Evolutionary conservation across 1,140 invertebrate genomes (phyloP).

Genomic region (Drosophila burlai): DNA sequence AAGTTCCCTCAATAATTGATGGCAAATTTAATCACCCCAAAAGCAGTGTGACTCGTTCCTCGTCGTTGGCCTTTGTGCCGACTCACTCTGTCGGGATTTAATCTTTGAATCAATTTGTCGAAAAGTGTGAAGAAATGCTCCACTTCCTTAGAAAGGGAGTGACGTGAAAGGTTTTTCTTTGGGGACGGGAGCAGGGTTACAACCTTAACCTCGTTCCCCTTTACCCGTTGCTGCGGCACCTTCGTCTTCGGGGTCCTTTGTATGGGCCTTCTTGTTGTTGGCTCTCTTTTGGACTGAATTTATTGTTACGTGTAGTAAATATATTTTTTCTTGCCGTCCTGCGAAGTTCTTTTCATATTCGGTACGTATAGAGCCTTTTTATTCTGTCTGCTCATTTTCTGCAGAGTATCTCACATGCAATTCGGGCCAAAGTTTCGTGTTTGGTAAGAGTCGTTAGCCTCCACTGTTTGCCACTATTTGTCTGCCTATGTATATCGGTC

Average conservation of each 20-base stretch:
- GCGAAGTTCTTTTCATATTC: conserved; percentile 34
- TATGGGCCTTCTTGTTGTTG: conserved; percentile 53
- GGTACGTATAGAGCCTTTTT: conserved; percentile 2
- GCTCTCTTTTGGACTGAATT: conserved; percentile 61
- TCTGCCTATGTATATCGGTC: conserved; percentile 17
- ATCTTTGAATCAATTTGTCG: conserved; percentile 79
- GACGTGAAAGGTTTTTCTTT: conserved; percentile 61
- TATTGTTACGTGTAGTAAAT: conserved; percentile 78
- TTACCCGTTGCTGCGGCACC: conserved; percentile 1
- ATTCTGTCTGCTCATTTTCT: conserved; percentile 13
- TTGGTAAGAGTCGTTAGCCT: conserved; percentile 52
- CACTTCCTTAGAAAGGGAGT: conserved; percentile 22
- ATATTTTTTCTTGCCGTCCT: conserved; percentile 47
- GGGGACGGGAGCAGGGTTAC: conserved; percentile 33
- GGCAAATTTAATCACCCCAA: conserved; percentile 54
- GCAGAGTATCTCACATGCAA: conserved; percentile 28
- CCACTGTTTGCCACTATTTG: conserved; percentile 31
- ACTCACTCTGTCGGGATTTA: conserved; percentile 59
- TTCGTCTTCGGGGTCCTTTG: conserved; percentile 39
- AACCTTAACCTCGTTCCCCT: conserved; percentile 18
- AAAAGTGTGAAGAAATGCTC: conserved; percentile 62
- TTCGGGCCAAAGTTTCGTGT: conserved; percentile 62
- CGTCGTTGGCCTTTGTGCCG: conserved; percentile 17
- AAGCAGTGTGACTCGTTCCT: conserved; percentile 4
- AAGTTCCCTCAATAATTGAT: conserved; percentile 53